Evolutionary conservation across 2,113 vertebrate species (phyloP).

Genomic region (Scalopus aquaticus): DNA sequence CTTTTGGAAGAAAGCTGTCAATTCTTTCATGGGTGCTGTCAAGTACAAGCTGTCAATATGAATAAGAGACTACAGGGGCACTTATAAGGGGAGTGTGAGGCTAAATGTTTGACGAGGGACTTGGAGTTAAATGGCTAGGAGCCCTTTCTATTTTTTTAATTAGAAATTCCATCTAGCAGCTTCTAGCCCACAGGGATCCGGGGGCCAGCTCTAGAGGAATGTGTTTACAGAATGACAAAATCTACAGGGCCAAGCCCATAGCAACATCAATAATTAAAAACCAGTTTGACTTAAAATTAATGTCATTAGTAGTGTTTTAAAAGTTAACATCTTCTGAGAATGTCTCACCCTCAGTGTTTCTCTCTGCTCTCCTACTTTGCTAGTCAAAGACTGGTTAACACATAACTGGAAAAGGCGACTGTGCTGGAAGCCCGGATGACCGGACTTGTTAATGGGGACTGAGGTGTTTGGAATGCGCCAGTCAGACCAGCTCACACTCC

Average conservation of each 20-base stretch:
- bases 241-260: background rate
- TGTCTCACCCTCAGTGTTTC: constrained; percentile 52
- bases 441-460: constrained; percentile 51
- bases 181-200: constrained; percentile 9
- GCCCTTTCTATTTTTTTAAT: constrained; percentile 47
- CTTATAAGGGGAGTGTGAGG: background rate
- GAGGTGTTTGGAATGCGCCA: constrained; percentile 44
- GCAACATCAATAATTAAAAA: constrained; percentile 68
- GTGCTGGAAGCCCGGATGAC: constrained; percentile 4
- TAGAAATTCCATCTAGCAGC: constrained; percentile 66
- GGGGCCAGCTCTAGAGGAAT: background rate
- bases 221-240: constrained; percentile 61
- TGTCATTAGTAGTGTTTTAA: constrained; percentile 70
- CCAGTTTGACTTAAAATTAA: constrained; percentile 65
- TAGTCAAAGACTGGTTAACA: constrained; percentile 64
- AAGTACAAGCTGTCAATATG: background rate
- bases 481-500: background rate
- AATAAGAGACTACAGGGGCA: background rate
- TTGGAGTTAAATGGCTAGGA: background rate
- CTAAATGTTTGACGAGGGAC: background rate
- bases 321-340: constrained; percentile 63
- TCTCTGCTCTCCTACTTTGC: constrained; percentile 2
- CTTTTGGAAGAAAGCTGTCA: constrained; percentile 19
- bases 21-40: background rate
- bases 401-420: constrained; percentile 36